phyloP scores from a whole-genome alignment of 2,797 vertebrate species.

The Triplophysa bombifrons region DNA sequence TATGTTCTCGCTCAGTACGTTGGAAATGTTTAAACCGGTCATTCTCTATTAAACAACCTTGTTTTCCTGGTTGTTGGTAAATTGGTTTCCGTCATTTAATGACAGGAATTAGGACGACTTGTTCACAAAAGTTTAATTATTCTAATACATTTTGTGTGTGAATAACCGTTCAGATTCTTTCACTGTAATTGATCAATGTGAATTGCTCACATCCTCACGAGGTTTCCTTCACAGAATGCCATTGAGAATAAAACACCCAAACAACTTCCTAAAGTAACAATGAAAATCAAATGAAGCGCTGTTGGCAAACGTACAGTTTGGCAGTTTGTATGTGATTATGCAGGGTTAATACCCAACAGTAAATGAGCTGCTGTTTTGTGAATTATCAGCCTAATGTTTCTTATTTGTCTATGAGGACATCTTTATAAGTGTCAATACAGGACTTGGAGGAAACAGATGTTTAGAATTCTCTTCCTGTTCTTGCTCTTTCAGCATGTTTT shows the following conservation, averaged over 20 bases:
- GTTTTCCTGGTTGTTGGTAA: neutral
- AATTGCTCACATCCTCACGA: slow-evolving; percentile 7
- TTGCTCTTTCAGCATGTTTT: neutral
- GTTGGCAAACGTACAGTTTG: neutral
- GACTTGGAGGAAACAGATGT: neutral
- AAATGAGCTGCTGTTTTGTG: neutral
- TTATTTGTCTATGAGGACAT: neutral
- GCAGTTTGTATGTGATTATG: neutral
- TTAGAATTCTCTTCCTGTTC: neutral
- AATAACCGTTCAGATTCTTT: slow-evolving; percentile 2
- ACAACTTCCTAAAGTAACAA: slow-evolving; percentile 3
- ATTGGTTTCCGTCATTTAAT: slow-evolving; percentile 2
- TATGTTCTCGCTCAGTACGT: neutral
- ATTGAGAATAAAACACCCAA: neutral
- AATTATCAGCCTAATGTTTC: neutral
- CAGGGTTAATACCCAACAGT: neutral
- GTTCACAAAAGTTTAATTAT: slow-evolving; percentile 45
- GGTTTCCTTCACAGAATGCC: neutral
- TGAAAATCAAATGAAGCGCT: neutral
- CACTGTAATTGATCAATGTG: neutral
- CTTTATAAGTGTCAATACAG: neutral
- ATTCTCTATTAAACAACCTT: neutral
- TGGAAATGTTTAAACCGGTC: neutral
- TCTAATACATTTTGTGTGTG: slow-evolving; percentile 17
- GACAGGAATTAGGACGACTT: slow-evolving; percentile 5